A percentile compares a stretch with the other conserved stretches of the same genome.
Conservation (phyloP, 2,888 invertebrate species). For the Drosophila mayaguana region DNA sequence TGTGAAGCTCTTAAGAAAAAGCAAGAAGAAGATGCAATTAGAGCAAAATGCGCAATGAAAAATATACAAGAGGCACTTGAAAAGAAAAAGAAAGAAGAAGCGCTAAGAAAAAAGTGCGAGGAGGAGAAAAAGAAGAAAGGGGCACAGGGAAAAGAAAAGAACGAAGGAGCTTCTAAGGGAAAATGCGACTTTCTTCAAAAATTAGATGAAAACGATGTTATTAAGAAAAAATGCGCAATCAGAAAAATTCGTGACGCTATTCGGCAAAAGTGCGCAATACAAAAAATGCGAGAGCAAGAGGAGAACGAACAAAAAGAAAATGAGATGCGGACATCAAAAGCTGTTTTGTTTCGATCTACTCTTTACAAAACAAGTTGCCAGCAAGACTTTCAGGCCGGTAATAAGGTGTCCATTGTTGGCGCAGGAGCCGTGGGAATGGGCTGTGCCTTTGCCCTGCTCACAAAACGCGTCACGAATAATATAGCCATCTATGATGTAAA, state of each 20-base stretch:
- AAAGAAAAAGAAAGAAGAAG: background rate
- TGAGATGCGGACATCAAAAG: background rate
- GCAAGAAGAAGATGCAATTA: background rate
- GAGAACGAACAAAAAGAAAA: background rate
- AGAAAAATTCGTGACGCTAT: background rate
- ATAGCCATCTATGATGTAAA: slow-evolving; percentile 91
- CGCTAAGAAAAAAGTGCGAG: background rate
- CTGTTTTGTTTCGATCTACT: background rate
- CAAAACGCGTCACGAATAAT: slow-evolving; percentile 91
- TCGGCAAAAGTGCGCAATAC: background rate
- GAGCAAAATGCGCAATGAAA: background rate
- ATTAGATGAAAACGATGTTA: background rate
- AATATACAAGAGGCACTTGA: background rate
- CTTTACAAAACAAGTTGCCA: slow-evolving; percentile 25
- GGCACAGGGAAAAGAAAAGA: too few species aligned
- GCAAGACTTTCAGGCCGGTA: slow-evolving; percentile 23
- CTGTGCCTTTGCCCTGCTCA: slow-evolving; percentile 91
- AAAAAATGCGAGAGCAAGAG: background rate
- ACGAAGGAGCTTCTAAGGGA: background rate
- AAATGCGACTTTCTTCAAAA: background rate
- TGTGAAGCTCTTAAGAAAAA: background rate
- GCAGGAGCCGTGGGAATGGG: slow-evolving; percentile 95
- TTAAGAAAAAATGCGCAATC: background rate
- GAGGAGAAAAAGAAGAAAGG: background rate
- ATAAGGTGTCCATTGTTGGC: slow-evolving; percentile 89